A percentile compares a stretch with the other conserved stretches of the same genome.
phyloP scores from a whole-genome alignment of 2,797 vertebrate genomes.

The Sebastes iracundus region DNA sequence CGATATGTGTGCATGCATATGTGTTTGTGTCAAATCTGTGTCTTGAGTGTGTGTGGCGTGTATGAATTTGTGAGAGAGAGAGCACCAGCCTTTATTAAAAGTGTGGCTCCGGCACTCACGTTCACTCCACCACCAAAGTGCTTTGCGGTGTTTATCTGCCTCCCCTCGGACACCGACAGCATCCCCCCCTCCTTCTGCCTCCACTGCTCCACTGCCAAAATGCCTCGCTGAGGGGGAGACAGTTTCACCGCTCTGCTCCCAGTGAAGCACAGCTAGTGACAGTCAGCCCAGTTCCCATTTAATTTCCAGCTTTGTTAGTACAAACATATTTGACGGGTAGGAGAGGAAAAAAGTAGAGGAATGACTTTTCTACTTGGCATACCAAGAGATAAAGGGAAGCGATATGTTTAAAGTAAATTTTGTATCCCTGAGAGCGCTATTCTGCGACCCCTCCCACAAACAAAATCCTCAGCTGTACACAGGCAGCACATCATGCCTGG shows the following conservation, averaged over 20 bases:
- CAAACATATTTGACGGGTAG: constrained; percentile 33
- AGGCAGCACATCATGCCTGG: constrained; percentile 48
- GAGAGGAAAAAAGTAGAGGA: neutral
- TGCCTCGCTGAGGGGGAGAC: constrained; percentile 57
- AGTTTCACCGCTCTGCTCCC: constrained; percentile 14
- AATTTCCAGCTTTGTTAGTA: constrained; percentile 50
- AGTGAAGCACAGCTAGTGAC: constrained; percentile 40
- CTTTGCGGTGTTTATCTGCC: constrained; percentile 85
- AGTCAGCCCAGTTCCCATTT: constrained; percentile 30
- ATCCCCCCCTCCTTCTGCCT: constrained; percentile 69
- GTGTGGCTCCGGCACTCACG: constrained; percentile 87
- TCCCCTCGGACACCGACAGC: constrained; percentile 81
- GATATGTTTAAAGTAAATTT: constrained; percentile 24
- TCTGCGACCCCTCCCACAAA: constrained; percentile 46
- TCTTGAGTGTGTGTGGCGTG: constrained; percentile 40
- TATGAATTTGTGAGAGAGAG: constrained; percentile 65
- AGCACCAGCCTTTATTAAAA: constrained; percentile 81
- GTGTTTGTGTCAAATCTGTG: constrained; percentile 36
- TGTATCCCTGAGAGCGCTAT: constrained; percentile 14
- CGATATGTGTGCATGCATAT: neutral
- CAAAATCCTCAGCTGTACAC: constrained; percentile 30
- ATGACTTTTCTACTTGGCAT: constrained; percentile 18
- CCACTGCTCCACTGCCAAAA: constrained; percentile 65
- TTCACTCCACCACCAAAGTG: constrained; percentile 84
- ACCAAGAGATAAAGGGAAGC: constrained; percentile 20